phyloP scores from a whole-genome alignment of 1,140 invertebrate genomes.

The Psix sp. region DNA sequence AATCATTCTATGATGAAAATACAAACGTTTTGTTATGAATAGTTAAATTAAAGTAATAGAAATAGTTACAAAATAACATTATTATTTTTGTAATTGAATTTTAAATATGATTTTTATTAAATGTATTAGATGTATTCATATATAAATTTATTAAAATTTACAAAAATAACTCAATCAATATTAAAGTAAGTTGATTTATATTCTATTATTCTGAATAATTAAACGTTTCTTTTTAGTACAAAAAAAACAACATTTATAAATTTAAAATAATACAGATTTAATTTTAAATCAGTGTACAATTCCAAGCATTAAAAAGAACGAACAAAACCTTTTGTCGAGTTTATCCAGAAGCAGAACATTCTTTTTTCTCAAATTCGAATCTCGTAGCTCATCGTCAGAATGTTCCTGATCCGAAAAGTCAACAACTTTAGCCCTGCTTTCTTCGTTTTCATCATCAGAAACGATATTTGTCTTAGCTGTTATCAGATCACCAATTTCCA shows the following conservation, averaged over 20 bases:
- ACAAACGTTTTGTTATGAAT: too few relatives aligned
- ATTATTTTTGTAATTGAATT: too few relatives aligned
- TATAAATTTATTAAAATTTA: too few relatives aligned
- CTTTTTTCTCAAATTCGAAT: constrained; percentile 80
- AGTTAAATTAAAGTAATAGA: too few relatives aligned
- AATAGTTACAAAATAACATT: too few relatives aligned
- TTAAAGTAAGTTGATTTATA: too few relatives aligned
- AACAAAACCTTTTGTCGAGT: constrained; percentile 77
- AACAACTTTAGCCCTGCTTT: constrained; percentile 72
- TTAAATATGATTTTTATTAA: too few relatives aligned
- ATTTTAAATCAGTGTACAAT: background rate
- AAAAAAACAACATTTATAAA: constrained; percentile 7
- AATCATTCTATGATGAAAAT: too few relatives aligned
- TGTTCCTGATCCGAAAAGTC: constrained; percentile 64
- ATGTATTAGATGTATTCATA: too few relatives aligned
- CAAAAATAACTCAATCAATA: too few relatives aligned
- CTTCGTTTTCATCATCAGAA: constrained; percentile 77
- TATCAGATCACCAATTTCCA: constrained; percentile 14
- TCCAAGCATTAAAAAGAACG: constrained; percentile 1
- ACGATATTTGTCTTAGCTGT: constrained; percentile 15
- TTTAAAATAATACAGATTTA: background rate
- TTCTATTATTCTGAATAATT: too few relatives aligned
- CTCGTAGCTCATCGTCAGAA: constrained; percentile 60
- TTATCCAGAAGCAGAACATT: constrained; percentile 83
- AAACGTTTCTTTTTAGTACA: too few relatives aligned